Percentiles rank a stretch among this genome's conserved stretches.
These are phyloP conservation scores for Sebastes trivittatus DNA, from an alignment of 2,797 vertebrate genomes.

Conservation along the genomic window DNA sequence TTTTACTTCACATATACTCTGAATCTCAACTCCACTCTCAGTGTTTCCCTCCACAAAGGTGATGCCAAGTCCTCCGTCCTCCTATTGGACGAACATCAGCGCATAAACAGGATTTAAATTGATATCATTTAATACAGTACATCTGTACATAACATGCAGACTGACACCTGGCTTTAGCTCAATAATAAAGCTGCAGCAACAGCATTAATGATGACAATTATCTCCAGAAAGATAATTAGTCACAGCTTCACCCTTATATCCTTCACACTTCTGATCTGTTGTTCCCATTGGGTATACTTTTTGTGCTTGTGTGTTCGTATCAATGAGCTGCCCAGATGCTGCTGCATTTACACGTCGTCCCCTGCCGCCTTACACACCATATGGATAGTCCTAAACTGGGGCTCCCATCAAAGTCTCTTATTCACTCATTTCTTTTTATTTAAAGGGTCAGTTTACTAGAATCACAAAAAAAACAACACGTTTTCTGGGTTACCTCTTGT, in stretches of 20 bases:
- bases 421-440: neutral
- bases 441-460: neutral
- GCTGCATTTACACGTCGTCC: neutral
- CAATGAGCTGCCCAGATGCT: slow-evolving; percentile 27
- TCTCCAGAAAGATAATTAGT: slow-evolving; percentile 25
- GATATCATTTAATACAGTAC: neutral
- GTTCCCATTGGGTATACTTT: neutral
- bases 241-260: neutral
- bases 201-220: neutral
- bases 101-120: neutral
- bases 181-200: neutral
- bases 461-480: neutral
- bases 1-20: slow-evolving; percentile 84
- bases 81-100: slow-evolving; percentile 70
- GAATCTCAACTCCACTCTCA: slow-evolving; percentile 80
- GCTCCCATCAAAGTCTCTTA: neutral
- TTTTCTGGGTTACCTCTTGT: neutral
- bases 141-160: neutral
- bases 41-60: slow-evolving; percentile 86
- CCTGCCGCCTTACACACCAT: neutral
- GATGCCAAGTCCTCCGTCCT: slow-evolving; percentile 87
- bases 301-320: slow-evolving; percentile 18
- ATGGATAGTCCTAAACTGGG: slow-evolving; percentile 17
- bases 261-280: slow-evolving; percentile 10
- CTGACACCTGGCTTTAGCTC: neutral